Evolutionary conservation across 64 coral and sea anemone genomes (phyloP), one percentile per base, ranked within the genome.

Genomic region (Anthopleura sola): DNA sequence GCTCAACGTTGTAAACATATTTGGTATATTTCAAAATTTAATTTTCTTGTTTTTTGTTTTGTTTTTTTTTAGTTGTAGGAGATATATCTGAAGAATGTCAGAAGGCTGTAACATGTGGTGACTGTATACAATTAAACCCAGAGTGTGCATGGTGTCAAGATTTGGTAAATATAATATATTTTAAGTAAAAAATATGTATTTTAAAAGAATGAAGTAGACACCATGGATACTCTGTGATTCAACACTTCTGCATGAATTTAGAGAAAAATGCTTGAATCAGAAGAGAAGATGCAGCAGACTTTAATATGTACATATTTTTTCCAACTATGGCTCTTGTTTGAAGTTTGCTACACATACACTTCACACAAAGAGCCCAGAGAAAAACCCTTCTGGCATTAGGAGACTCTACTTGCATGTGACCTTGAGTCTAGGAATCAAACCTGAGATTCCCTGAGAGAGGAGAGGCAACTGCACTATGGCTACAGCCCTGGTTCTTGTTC

Each of bases 141-240:
- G 62, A 82, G 38, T 90, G 88, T 85, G 82, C 81, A 1, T 90
- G 88, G 88, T 90, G 88, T 90, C 80, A 90, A 55, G 88, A 90
- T 79, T 53, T 54, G 37, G 88, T 90, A 31, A 60, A 82, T 84
- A 46, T 12, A 56, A 14, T 3, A 7, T 28, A 16, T 2, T 3
- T 48, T n/a, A n/a, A n/a, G n/a, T n/a, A n/a, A 40, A 81, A 28
- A 38, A 37, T 39, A 9, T 39, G 32, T 78, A 78, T 75, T 33
- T 12, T 11, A 3, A 75, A 14, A n/a, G 11, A 23, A 40, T 40
- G 6, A 32, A 75, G 8, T 51, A 1, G 12, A 0, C 7, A 15
- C 50, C 13, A 14, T 53, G 7, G 50, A 53, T 16, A 1, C 49
- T 51, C 1, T 78, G 19, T 78, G 40, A 44, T 37, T 78, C 75